phyloP scores from a whole-genome alignment of 1,140 invertebrate species.

The Delia radicum region DNA sequence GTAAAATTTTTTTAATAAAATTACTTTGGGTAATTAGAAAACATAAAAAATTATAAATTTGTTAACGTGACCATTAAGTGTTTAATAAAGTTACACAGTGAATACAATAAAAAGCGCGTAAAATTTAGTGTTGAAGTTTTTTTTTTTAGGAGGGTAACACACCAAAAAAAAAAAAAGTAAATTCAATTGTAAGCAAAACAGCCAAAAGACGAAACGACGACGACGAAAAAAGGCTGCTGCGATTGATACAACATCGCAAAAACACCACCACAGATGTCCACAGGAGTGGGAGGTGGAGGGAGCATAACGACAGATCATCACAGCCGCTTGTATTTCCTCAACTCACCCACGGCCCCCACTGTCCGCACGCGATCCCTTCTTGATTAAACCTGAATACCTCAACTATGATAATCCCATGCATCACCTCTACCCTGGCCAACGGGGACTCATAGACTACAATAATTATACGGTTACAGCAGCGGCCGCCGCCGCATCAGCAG shows the following conservation, averaged over 20 bases:
- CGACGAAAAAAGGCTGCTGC: slow-evolving; percentile 26
- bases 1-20: slow-evolving; percentile 42
- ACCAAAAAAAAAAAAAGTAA: slow-evolving; percentile 2
- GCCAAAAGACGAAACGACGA: neutral
- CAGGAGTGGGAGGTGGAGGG: slow-evolving; percentile 47
- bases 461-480: slow-evolving; percentile 43
- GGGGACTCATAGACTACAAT: slow-evolving; percentile 51
- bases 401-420: slow-evolving; percentile 55
- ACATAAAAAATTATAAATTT: too few relatives aligned
- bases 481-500: slow-evolving; percentile 37
- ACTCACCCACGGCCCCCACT: slow-evolving; percentile 45
- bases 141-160: neutral
- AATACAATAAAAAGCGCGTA: slow-evolving; percentile 3
- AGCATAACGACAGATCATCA: slow-evolving; percentile 55
- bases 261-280: slow-evolving; percentile 30
- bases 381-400: slow-evolving; percentile 53
- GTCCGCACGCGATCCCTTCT: slow-evolving; percentile 46
- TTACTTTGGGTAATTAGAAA: slow-evolving; percentile 9
- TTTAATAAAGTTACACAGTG: neutral
- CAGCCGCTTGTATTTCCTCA: slow-evolving; percentile 53
- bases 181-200: too few relatives aligned
- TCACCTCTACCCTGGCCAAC: slow-evolving; percentile 48
- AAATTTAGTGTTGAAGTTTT: neutral
- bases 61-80: too few relatives aligned
- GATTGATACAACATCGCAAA: slow-evolving; percentile 23